Evolutionary conservation across 2,113 vertebrate species (phyloP).

Genomic region (Hemiscyllium ocellatum): DNA sequence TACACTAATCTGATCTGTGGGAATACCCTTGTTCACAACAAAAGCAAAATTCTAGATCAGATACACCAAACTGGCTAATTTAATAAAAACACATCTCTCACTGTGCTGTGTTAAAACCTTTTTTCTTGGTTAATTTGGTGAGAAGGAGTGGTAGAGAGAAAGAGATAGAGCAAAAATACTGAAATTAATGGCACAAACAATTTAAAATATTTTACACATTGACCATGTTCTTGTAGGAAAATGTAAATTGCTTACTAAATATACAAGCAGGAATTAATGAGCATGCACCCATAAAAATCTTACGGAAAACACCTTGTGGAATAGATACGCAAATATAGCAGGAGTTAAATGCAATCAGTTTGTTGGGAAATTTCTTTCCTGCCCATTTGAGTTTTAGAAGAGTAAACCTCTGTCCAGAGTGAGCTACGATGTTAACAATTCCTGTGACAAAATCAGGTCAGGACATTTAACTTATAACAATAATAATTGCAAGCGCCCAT

Average conservation of each 20-base stretch:
- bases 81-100: background rate
- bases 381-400: background rate
- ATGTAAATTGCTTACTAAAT: background rate
- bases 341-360: background rate
- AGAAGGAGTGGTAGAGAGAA: background rate
- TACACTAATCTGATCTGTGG: background rate
- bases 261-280: background rate
- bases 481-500: conserved; percentile 10
- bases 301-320: background rate
- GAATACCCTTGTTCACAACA: background rate
- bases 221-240: background rate
- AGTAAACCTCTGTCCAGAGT: background rate
- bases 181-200: background rate
- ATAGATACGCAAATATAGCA: background rate
- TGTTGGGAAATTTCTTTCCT: background rate
- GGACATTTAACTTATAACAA: conserved; percentile 28
- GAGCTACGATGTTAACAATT: conserved; percentile 23
- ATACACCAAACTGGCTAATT: background rate
- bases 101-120: background rate
- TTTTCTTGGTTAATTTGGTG: background rate
- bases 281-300: background rate
- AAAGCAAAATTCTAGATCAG: background rate
- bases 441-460: conserved; percentile 33
- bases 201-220: background rate
- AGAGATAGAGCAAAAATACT: background rate